phyloP scores from a whole-genome alignment of 2,888 invertebrate genomes.

The Empis stercorea region DNA sequence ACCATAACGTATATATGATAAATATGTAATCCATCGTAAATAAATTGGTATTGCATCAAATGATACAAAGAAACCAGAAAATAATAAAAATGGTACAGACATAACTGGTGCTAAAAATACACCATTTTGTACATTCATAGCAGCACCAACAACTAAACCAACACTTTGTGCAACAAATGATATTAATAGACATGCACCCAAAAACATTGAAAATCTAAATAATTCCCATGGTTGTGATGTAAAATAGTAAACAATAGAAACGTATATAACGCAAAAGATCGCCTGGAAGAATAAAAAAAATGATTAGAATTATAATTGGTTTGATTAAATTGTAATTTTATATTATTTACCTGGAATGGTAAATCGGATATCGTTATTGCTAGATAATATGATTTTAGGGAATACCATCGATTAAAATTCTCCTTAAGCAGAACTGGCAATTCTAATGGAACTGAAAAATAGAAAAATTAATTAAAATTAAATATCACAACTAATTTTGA shows the following conservation, averaged over 20 bases:
- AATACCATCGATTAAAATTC: conserved; percentile 96
- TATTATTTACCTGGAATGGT: conserved; percentile 88
- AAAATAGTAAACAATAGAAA: conserved; percentile 85
- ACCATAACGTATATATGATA: conserved; percentile 89
- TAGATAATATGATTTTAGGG: conserved; percentile 83
- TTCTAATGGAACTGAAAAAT: conserved; percentile 85
- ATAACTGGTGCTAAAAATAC: conserved; percentile 94
- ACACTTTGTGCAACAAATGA: conserved; percentile 93
- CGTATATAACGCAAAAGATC: conserved; percentile 84
- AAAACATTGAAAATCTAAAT: conserved; percentile 76
- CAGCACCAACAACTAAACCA: conserved; percentile 88
- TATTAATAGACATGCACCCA: conserved; percentile 74
- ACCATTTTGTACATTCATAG: conserved; percentile 91
- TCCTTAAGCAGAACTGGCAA: conserved; percentile 90
- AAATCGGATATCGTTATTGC: conserved; percentile 93
- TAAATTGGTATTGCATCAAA: conserved; percentile 93
- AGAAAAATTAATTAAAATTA: too few relatives aligned
- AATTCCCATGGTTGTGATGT: conserved; percentile 83
- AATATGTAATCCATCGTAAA: conserved; percentile 87
- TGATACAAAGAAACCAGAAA: conserved; percentile 95
- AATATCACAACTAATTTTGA: not conserved
- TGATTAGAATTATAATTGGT: not conserved
- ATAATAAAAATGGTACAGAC: conserved; percentile 89
- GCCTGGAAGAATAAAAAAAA: conserved; percentile 48
- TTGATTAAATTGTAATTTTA: not conserved